Percentiles rank a stretch among this genome's conserved stretches.
These are phyloP conservation scores for Brachionus rotundiformis DNA, from an alignment of 1,140 invertebrate species.

Conservation along the genomic window DNA sequence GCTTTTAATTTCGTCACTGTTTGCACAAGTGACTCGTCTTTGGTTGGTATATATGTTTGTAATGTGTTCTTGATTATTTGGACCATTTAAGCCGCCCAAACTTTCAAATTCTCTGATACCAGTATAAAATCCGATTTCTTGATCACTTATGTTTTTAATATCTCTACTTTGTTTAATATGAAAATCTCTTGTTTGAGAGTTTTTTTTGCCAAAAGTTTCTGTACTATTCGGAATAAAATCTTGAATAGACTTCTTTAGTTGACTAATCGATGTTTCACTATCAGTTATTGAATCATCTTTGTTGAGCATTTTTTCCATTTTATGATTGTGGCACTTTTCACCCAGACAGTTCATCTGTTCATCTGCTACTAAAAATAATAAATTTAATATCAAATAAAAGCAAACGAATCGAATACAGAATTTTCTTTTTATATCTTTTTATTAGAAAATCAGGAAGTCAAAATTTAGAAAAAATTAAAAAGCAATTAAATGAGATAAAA, in stretches of 20 bases:
- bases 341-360: no score
- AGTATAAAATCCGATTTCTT: neutral
- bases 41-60: neutral
- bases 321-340: neutral
- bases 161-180: neutral
- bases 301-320: neutral
- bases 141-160: neutral
- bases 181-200: neutral
- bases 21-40: neutral
- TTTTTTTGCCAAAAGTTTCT: neutral
- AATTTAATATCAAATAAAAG: neutral
- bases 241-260: neutral
- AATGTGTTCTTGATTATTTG: neutral
- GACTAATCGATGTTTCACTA: neutral
- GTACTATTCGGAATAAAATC: neutral
- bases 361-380: neutral
- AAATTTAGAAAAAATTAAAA: no score
- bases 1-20: constrained; percentile 10
- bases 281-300: constrained; percentile 20
- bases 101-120: neutral
- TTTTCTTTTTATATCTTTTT: no score
- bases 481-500: no score
- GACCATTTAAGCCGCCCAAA: neutral
- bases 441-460: no score
- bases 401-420: no score